phyloP scores from a whole-genome alignment of 2,797 vertebrate species.

The Pseudocheirus occidentalis region DNA sequence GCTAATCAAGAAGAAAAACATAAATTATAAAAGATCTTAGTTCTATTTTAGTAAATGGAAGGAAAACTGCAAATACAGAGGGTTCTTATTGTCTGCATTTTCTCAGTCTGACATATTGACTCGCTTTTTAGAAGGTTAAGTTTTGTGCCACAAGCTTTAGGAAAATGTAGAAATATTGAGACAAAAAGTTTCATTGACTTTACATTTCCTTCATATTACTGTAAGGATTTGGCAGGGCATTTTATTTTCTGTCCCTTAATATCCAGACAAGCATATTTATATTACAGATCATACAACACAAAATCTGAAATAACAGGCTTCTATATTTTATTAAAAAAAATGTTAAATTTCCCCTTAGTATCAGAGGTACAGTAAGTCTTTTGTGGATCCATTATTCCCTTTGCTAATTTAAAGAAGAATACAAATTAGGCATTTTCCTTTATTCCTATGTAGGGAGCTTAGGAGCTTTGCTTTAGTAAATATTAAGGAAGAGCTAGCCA shows the following conservation, averaged over 20 bases:
- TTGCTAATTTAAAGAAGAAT: conserved; percentile 67
- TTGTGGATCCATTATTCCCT: conserved; percentile 48
- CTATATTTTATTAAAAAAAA: conserved; percentile 62
- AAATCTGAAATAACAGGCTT: conserved; percentile 44
- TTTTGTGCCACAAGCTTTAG: neutral
- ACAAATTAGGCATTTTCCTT: conserved; percentile 44
- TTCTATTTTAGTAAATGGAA: conserved; percentile 3
- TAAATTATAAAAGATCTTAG: conserved; percentile 39
- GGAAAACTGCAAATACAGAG: neutral
- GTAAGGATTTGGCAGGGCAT: conserved; percentile 24
- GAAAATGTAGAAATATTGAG: conserved; percentile 36
- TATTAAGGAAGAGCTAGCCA: conserved; percentile 32
- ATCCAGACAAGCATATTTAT: conserved; percentile 41
- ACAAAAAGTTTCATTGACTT: conserved; percentile 55
- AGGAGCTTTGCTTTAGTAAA: conserved; percentile 52
- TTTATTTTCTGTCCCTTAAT: conserved; percentile 20
- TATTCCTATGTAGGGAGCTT: conserved; percentile 22
- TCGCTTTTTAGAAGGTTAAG: conserved; percentile 30
- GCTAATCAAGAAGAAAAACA: neutral
- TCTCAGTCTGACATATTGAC: neutral
- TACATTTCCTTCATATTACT: conserved; percentile 15
- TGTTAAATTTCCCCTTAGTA: conserved; percentile 55
- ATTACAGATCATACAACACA: conserved; percentile 47
- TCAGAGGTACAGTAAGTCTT: conserved; percentile 46
- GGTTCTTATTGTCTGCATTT: neutral